Percentiles rank a stretch among this genome's conserved stretches.
Conservation (phyloP, 2,888 invertebrate genomes). For the Polyommatus iphigenia region DNA sequence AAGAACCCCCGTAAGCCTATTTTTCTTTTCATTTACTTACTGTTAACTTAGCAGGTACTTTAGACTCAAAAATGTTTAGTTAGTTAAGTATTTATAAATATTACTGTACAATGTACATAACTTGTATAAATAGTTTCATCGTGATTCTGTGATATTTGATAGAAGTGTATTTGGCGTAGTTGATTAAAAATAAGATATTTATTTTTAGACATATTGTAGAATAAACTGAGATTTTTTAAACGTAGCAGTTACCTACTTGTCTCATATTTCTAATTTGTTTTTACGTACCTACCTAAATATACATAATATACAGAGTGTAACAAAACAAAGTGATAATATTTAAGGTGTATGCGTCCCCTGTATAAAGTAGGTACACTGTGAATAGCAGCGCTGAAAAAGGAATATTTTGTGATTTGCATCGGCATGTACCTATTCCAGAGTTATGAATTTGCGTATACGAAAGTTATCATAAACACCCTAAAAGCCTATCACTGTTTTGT, state of each 20-base stretch:
- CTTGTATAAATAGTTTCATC: slow-evolving; percentile 38
- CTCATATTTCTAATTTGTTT: not conserved
- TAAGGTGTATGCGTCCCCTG: too few relatives aligned
- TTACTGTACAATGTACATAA: not conserved
- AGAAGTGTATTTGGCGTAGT: not conserved
- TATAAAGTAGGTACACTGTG: too few relatives aligned
- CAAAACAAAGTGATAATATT: too few relatives aligned
- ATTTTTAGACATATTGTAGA: slow-evolving; percentile 26
- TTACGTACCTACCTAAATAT: too few relatives aligned
- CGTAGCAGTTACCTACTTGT: slow-evolving; percentile 1
- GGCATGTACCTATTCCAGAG: too few relatives aligned
- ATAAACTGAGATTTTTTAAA: not conserved
- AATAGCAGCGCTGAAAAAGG: too few relatives aligned
- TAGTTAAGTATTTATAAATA: not conserved
- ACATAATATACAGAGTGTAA: too few relatives aligned
- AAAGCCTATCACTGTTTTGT: too few relatives aligned
- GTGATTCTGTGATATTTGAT: slow-evolving; percentile 67
- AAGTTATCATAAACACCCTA: too few relatives aligned
- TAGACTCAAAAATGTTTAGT: not conserved
- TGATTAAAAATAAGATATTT: slow-evolving; percentile 44
- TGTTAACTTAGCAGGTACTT: not conserved
- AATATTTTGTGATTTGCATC: too few relatives aligned
- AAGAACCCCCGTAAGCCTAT: not conserved
- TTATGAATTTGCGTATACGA: too few relatives aligned
- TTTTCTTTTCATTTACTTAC: not conserved